Percentiles rank a stretch among this genome's conserved stretches.
Evolutionary conservation across 2,888 invertebrate genomes (phyloP).

Genomic region (Hirudinaria manillensis): DNA sequence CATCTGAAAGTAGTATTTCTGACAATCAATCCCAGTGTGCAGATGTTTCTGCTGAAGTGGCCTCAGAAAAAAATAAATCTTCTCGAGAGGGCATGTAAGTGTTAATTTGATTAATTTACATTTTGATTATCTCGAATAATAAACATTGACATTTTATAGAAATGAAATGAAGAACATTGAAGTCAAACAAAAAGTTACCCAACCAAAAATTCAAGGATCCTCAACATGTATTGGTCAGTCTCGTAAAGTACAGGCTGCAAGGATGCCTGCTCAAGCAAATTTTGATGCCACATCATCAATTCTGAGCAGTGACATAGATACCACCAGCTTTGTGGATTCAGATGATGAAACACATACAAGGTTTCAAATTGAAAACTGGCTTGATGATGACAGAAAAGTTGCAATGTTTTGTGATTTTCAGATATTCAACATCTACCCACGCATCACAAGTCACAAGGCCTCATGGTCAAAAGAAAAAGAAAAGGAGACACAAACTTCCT

Average conservation of each 20-base stretch:
- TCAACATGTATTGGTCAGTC: background rate
- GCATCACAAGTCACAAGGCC: slow-evolving; percentile 58
- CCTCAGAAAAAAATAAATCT: slow-evolving; percentile 7
- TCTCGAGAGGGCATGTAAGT: background rate
- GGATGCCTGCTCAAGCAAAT: background rate
- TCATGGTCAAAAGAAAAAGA: slow-evolving; percentile 48
- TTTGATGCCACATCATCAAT: slow-evolving; percentile 74
- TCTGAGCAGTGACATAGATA: slow-evolving; percentile 88
- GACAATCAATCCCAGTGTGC: slow-evolving; percentile 32
- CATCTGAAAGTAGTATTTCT: slow-evolving; percentile 31
- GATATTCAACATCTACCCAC: slow-evolving; percentile 59
- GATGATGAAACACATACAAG: slow-evolving; percentile 60
- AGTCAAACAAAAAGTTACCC: slow-evolving; percentile 1
- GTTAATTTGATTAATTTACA: background rate
- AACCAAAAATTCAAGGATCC: slow-evolving; percentile 1
- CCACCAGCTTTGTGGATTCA: slow-evolving; percentile 90
- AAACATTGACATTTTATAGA: background rate
- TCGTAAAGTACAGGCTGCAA: background rate
- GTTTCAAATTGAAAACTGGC: background rate
- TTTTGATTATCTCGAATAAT: background rate
- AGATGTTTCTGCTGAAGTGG: slow-evolving; percentile 10
- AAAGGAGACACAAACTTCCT: slow-evolving; percentile 61
- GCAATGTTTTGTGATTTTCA: slow-evolving; percentile 36
- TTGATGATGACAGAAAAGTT: background rate
- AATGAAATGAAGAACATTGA: background rate